Base-by-base conservation (phyloP, 2,888 invertebrate species). In the Macropis europaea region DNA sequence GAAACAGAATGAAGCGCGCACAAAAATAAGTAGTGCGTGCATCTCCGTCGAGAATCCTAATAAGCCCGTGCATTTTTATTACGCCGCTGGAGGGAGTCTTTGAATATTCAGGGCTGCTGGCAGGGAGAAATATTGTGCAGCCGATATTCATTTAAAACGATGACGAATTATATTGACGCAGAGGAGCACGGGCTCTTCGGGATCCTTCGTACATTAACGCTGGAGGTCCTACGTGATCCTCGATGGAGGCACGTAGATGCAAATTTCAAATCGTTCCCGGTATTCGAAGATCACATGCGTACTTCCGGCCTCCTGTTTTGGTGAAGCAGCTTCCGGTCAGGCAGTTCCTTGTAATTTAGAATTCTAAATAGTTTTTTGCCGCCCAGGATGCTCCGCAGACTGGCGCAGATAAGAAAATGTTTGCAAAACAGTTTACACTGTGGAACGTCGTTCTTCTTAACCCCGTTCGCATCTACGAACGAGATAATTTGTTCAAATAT, bases 281-380 rank as follows among this genome's bases (percentile, higher is more conserved):
- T 43, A 50, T 66, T 70, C 70, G 71, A 43, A 43, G 36, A 64
- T 61, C 62, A 38, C 42, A 50, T 24, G 48, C 32, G 34, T 22
- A 47, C 62, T 76, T 72, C 76, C 76, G 68, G 64, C 19, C 63
- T 52, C 60, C 66, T 17, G 40, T 59, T 60, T 75, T 52, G 60
- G 36, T 5, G 47, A 2, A n/a, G 19, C 15, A 4, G 50, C 32
- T 60, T 75, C 59, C 61, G 62, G 66, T 66, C 48, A 9, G 32
- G 36, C 59, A 17, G 9, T 11, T n/a, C 34, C 6, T 50, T 22
- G 38, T 26, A 43, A n/a, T 45, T 42, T 50, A 1, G 28, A 34
- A 56, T 40, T 13, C 9, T n/a, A 17, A 32, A 40, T 9, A 1
- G 6, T 26, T 32, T 42, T 34, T 3, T 26, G 17, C n/a, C 2